A percentile compares a stretch with the other conserved stretches of the same genome.
These are phyloP conservation scores for Regulus satrapa DNA, from an alignment of 2,113 vertebrate genomes.

Conservation along the genomic window DNA sequence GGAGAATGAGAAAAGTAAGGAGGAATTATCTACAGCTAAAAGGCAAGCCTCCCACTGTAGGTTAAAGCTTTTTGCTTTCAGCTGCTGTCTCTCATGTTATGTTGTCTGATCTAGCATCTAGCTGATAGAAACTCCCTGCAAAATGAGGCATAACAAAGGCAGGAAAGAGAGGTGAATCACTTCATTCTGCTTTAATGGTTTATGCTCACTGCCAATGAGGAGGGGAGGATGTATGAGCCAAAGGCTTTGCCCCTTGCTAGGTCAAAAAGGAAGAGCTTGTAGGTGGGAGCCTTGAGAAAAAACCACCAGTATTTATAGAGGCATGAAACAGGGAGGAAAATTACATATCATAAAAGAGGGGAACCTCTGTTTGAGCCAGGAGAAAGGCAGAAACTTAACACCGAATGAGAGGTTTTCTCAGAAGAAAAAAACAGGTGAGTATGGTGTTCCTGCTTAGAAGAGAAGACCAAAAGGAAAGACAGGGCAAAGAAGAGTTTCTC, in stretches of 20 bases:
- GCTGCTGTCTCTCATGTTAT: background rate
- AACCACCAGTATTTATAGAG: background rate
- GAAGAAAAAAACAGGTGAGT: background rate
- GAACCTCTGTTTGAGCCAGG: background rate
- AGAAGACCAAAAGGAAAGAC: background rate
- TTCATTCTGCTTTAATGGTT: background rate
- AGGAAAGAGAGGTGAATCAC: background rate
- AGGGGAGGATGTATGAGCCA: rapidly evolving
- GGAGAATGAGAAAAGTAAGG: background rate
- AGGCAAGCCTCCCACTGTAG: background rate
- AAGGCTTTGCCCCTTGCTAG: background rate
- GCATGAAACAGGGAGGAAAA: background rate
- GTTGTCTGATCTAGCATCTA: background rate
- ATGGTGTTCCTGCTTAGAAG: background rate
- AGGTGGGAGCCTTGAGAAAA: background rate
- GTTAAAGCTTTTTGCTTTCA: conserved; percentile 26
- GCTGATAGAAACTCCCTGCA: background rate
- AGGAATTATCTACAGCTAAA: conserved; percentile 1
- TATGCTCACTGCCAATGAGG: background rate
- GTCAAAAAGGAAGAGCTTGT: background rate
- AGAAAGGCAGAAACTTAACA: background rate
- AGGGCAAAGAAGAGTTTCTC: background rate
- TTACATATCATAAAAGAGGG: background rate
- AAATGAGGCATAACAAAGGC: conserved; percentile 1
- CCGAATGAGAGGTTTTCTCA: background rate